Evolutionary conservation across 2,888 invertebrate genomes (phyloP).

Genomic region (Trachelus troglodyta): DNA sequence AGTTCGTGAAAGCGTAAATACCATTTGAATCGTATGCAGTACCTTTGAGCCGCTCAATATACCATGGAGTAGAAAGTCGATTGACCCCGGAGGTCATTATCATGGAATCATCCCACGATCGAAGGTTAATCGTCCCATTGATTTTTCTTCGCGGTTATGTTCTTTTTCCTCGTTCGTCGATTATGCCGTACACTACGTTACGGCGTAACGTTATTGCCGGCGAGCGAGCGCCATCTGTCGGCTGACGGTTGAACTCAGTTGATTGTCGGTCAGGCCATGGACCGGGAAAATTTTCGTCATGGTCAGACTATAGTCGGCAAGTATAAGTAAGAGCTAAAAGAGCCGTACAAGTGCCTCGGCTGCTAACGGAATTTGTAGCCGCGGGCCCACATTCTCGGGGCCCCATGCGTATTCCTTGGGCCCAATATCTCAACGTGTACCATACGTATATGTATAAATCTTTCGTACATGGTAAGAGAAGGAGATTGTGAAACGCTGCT

Average conservation of each 20-base stretch:
- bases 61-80: conserved; percentile 55
- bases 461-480: not conserved
- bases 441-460: not conserved
- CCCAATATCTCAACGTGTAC: not conserved
- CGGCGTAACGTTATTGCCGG: too few species aligned
- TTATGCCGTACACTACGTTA: conserved; percentile 18
- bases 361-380: conserved; percentile 62
- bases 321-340: not conserved
- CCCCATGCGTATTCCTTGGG: conserved; percentile 30
- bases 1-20: too few species aligned
- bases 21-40: too few species aligned
- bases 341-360: conserved; percentile 52
- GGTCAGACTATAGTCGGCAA: conserved; percentile 18
- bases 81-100: conserved; percentile 54
- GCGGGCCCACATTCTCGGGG: conserved; percentile 51
- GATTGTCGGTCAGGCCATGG: too few species aligned
- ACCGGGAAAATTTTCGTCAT: conserved; percentile 37
- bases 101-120: conserved; percentile 27
- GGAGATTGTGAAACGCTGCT: not conserved
- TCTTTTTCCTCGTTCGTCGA: conserved; percentile 25
- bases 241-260: too few species aligned
- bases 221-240: too few species aligned
- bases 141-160: too few species aligned
- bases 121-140: too few species aligned
- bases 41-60: too few species aligned